phyloP scores from a whole-genome alignment of 1,140 invertebrate genomes.

The Eriosoma lanigerum region DNA sequence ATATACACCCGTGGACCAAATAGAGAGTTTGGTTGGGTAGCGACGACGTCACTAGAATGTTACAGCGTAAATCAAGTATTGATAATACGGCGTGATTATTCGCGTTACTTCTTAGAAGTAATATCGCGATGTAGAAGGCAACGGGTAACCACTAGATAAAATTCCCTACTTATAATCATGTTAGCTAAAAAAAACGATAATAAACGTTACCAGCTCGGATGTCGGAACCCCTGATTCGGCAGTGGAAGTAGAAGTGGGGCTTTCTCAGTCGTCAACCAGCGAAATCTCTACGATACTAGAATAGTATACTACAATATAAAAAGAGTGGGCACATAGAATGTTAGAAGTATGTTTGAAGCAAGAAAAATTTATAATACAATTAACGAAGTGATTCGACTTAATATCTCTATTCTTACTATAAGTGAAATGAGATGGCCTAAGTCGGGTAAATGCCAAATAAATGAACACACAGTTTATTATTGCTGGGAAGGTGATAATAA shows the following conservation, averaged over 20 bases:
- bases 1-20: too few relatives aligned
- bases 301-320: too few relatives aligned
- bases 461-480: conserved; percentile 51
- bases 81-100: too few relatives aligned
- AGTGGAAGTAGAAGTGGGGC: conserved; percentile 21
- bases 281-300: conserved; percentile 15
- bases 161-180: conserved; percentile 7
- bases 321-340: conserved; percentile 54
- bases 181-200: conserved; percentile 11
- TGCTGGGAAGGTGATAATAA: conserved; percentile 8
- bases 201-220: not conserved
- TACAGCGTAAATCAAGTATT: too few relatives aligned
- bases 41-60: too few relatives aligned
- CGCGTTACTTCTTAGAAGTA: too few relatives aligned
- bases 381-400: conserved; percentile 52
- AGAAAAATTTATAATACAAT: conserved; percentile 53
- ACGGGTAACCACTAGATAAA: too few relatives aligned
- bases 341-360: conserved; percentile 53
- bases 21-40: too few relatives aligned
- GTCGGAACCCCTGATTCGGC: not conserved
- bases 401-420: conserved; percentile 52
- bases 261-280: conserved; percentile 4
- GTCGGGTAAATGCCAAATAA: conserved; percentile 20
- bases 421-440: conserved; percentile 54
- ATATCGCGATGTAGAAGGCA: too few relatives aligned